Conservation (phyloP, 2,888 invertebrate genomes). For the Synergus umbraculus region DNA sequence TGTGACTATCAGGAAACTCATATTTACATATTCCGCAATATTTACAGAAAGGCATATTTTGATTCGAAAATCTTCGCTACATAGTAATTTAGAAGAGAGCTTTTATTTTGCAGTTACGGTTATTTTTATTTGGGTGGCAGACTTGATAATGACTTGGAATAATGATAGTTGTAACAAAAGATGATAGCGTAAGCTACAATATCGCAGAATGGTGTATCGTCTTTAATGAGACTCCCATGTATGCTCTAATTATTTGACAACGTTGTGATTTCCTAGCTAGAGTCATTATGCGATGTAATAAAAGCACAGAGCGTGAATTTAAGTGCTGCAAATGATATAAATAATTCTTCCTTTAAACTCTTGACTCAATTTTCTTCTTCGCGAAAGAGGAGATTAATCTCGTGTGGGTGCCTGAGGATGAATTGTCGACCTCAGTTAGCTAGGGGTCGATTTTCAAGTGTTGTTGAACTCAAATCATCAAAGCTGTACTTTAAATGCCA, state of each 20-base stretch:
- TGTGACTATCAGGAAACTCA: not conserved
- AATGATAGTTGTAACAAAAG: not conserved
- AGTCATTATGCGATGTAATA: constrained; percentile 6
- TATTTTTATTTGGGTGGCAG: too few species aligned
- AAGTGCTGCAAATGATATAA: not conserved
- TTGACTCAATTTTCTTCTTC: constrained; percentile 6
- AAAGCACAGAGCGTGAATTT: not conserved
- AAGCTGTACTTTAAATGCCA: constrained; percentile 4
- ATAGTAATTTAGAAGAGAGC: not conserved
- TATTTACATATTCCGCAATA: not conserved
- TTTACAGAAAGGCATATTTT: not conserved
- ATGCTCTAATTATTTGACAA: constrained; percentile 21
- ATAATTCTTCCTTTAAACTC: constrained; percentile 25
- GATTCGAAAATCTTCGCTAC: not conserved
- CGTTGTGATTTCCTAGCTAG: constrained; percentile 5
- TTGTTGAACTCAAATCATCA: constrained; percentile 31
- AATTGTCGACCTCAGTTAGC: constrained; percentile 34
- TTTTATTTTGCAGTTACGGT: too few species aligned
- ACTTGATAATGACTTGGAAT: not conserved
- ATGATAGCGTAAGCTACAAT: not conserved
- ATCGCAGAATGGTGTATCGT: not conserved
- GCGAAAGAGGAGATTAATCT: constrained; percentile 27
- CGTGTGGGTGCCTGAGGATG: constrained; percentile 3
- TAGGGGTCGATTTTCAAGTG: constrained; percentile 36
- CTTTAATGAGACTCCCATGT: constrained; percentile 3